A percentile compares a stretch with the other conserved stretches of the same genome.
Conservation (phyloP, 30 jellyfish, hydroid and myxozoan genomes). For the Catostylus mosaicus region DNA sequence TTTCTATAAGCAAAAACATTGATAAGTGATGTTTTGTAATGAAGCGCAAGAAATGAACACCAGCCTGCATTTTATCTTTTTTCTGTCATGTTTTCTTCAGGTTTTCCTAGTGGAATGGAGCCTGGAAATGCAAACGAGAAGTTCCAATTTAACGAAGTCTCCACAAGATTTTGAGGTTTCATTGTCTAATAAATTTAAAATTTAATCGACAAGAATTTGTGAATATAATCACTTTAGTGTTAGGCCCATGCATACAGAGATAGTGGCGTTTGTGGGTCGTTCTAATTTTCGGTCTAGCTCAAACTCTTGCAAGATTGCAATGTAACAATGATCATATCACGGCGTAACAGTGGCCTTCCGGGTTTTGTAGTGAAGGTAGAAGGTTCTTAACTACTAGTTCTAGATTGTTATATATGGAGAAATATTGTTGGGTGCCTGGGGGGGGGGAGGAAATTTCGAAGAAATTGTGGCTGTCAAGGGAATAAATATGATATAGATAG, state of each 20-base stretch:
- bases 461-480: no score
- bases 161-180: conserved; percentile 5
- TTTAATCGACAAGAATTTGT: not conserved
- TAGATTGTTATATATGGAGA: no score
- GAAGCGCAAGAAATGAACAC: not conserved
- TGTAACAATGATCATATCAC: not conserved
- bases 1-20: no score
- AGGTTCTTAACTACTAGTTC: no score
- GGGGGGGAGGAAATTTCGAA: no score
- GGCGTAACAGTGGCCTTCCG: not conserved
- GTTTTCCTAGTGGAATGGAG: conserved; percentile 20
- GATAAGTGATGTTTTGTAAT: no score
- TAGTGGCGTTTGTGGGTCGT: not conserved
- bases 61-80: not conserved
- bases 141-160: conserved; percentile 6
- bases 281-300: not conserved
- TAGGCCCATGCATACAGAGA: not conserved
- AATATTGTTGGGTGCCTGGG: no score
- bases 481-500: no score
- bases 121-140: not conserved
- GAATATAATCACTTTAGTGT: not conserved
- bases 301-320: not conserved
- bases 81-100: not conserved
- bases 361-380: no score
- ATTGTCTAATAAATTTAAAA: not conserved